phyloP scores from a whole-genome alignment of 2,888 invertebrate genomes.

The Nomada lathburiana region DNA sequence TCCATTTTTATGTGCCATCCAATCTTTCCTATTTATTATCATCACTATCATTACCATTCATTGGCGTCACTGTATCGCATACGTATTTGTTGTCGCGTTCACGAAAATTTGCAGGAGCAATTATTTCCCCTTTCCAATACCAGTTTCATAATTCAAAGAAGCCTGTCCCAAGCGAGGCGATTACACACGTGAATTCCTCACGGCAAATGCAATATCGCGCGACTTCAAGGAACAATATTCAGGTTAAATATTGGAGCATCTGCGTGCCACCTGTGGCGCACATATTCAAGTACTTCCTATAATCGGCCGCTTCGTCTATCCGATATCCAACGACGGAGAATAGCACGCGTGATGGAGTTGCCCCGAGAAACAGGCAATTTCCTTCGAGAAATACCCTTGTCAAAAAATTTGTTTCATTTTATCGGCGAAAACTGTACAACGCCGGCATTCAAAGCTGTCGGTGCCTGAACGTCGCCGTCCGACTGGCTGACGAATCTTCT shows the following conservation, averaged over 20 bases:
- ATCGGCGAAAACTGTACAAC: too few relatives aligned
- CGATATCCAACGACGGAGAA: conserved; percentile 36
- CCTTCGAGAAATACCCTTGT: too few relatives aligned
- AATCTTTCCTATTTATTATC: too few relatives aligned
- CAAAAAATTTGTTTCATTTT: too few relatives aligned
- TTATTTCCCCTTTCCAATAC: background rate
- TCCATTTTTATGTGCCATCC: too few relatives aligned
- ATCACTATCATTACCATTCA: too few relatives aligned
- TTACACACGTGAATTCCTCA: conserved; percentile 24
- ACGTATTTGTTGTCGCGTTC: background rate
- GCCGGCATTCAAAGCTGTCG: conserved; percentile 4
- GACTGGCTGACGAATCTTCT: background rate
- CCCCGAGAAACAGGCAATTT: background rate
- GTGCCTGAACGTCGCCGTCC: background rate
- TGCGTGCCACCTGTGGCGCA: conserved; percentile 60
- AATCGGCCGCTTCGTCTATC: conserved; percentile 45
- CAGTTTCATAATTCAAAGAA: conserved; percentile 18
- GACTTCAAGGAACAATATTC: conserved; percentile 52
- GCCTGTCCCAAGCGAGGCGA: background rate
- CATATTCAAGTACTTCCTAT: conserved; percentile 56
- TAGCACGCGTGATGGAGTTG: conserved; percentile 13
- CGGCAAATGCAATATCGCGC: conserved; percentile 29
- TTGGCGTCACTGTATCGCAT: too few relatives aligned
- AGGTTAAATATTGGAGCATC: conserved; percentile 54
- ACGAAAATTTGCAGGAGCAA: background rate